Conservation (phyloP, 2,797 vertebrate species). For the Acrossocheilus fasciatus region DNA sequence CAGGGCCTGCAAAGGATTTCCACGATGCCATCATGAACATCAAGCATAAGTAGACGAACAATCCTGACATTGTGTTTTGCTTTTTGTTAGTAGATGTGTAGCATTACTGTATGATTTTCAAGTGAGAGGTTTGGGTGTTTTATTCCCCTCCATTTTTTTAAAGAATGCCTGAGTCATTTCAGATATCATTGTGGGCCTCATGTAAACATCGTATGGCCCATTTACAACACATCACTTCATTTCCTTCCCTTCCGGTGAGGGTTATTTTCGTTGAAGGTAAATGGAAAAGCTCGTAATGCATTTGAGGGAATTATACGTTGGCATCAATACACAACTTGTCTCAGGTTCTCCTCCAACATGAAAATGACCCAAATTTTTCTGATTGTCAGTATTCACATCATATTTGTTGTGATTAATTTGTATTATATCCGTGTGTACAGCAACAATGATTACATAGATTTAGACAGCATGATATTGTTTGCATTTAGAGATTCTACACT, state of each 20-base stretch:
- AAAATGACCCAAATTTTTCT: constrained; percentile 47
- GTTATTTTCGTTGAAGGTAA: constrained; percentile 15
- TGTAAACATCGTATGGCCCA: constrained; percentile 33
- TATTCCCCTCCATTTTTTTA: constrained; percentile 17
- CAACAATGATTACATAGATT: constrained; percentile 79
- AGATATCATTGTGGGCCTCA: constrained; percentile 50
- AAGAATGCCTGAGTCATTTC: constrained; percentile 44
- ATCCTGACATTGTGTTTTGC: constrained; percentile 39
- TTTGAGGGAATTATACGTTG: constrained; percentile 46
- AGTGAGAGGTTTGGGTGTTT: constrained; percentile 38
- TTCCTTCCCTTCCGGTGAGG: background rate
- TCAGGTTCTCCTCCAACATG: constrained; percentile 61
- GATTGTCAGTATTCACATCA: constrained; percentile 48
- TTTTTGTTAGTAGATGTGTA: constrained; percentile 48
- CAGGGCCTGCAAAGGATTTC: constrained; percentile 53
- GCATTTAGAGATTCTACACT: constrained; percentile 66
- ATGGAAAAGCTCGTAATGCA: constrained; percentile 30
- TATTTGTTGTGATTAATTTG: constrained; percentile 64
- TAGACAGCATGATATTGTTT: constrained; percentile 77
- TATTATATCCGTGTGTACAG: constrained; percentile 81
- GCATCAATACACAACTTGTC: constrained; percentile 57
- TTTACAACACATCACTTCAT: constrained; percentile 26
- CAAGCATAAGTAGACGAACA: constrained; percentile 21
- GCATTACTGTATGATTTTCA: constrained; percentile 52
- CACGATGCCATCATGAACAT: constrained; percentile 40